Base-by-base conservation (phyloP, 2,888 invertebrate species). In the Amorpha juglandis region DNA sequence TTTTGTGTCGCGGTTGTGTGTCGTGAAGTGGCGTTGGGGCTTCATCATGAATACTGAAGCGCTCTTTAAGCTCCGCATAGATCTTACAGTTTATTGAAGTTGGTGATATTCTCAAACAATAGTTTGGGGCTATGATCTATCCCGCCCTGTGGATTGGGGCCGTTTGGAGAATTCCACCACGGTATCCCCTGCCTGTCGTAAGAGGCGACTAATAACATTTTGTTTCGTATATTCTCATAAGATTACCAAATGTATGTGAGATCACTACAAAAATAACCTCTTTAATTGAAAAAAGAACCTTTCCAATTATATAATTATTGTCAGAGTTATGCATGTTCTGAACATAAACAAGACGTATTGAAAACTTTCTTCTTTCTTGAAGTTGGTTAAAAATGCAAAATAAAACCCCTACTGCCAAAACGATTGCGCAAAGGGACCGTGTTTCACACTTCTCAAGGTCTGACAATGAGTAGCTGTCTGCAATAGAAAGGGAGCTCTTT, bases 401-500 rank as follows among this genome's bases (percentile, higher is more conserved):
- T 12, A 42, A 58, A 42, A 38, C 3, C 11, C 19, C 42, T 19
- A 58, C 19, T 42, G 38, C 16, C 42, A 12, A 58, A 16, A 19
- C 11, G n/a, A 63, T 70, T 63, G 62, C 58, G 51, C 64, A 73
- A 71, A 70, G 69, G 67, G 66, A 73, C 72, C 72, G 70, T 74
- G 72, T 73, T 70, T 76, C 72, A 71, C 77, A 76, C 79, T 78
- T 76, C 78, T 74, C 75, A 77, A 73, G 70, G 69, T 69, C 72
- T 33, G 19, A 66, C 52, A 66, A 53, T 74, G 72, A 80, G 78
- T 78, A 74, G 73, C 76, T 72, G 73, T 76, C 74, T 76, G 67
- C 71, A 74, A 80, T 81, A 76, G 78, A 73, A 58, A 77, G 74
- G 69, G 69, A 76, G 76, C 79, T 78, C 83, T 87, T 82, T 85